Conservation (phyloP, 2,113 vertebrate genomes). For the Brienomyrus longianalis region DNA sequence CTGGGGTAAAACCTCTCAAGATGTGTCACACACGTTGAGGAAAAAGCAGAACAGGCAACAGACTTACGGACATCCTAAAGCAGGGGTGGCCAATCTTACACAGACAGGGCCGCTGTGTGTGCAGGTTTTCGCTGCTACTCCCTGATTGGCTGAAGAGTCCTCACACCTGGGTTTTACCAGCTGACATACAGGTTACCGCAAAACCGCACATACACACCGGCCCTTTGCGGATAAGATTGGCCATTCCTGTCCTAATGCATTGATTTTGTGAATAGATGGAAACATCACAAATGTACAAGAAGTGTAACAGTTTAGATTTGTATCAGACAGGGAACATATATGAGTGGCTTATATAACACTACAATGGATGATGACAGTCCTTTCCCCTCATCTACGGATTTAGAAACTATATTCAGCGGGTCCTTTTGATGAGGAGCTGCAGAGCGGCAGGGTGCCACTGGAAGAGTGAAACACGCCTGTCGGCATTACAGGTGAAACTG, state of each 20-base stretch:
- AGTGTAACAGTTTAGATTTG: not conserved
- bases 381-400: not conserved
- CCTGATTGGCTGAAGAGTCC: too few species aligned
- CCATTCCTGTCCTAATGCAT: not conserved
- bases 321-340: not conserved
- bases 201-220: too few species aligned
- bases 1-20: not conserved
- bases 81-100: not conserved
- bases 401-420: not conserved
- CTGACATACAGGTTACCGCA: too few species aligned
- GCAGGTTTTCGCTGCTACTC: too few species aligned
- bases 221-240: too few species aligned
- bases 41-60: not conserved
- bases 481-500: not conserved
- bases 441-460: not conserved
- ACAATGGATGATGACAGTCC: not conserved
- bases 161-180: too few species aligned
- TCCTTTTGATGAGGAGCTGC: not conserved
- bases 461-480: not conserved
- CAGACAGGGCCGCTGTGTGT: too few species aligned
- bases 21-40: not conserved
- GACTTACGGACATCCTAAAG: not conserved
- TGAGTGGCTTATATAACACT: not conserved
- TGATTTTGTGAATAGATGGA: not conserved
- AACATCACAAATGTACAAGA: not conserved